phyloP scores from a whole-genome alignment of 2,888 invertebrate genomes.

The Drosophila birchii region DNA sequence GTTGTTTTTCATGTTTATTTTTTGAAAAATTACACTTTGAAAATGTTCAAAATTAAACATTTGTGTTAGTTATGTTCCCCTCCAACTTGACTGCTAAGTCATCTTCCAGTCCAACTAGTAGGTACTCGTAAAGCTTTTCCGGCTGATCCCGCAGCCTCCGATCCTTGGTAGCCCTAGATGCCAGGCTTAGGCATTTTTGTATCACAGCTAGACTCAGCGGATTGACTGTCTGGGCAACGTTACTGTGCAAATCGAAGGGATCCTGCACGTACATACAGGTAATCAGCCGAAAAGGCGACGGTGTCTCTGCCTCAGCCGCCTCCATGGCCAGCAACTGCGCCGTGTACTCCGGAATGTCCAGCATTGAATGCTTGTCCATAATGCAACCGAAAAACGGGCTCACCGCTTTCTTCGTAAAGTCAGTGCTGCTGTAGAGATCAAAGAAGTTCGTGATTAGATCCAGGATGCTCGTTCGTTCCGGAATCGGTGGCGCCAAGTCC shows the following conservation, averaged over 20 bases:
- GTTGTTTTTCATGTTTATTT: not conserved
- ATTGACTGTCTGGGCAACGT: conserved; percentile 73
- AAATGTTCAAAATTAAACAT: not conserved
- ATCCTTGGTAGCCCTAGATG: conserved; percentile 45
- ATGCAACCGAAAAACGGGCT: conserved; percentile 88
- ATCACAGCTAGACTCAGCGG: conserved; percentile 67
- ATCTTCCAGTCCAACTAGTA: conserved; percentile 60
- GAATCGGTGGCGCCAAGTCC: conserved; percentile 66
- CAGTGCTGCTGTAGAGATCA: conserved; percentile 87
- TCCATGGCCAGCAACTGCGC: conserved; percentile 51
- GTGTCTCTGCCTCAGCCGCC: conserved; percentile 19
- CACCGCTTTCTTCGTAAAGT: conserved; percentile 87
- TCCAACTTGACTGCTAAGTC: conserved; percentile 20
- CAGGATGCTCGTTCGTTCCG: conserved; percentile 80
- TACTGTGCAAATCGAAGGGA: conserved; percentile 79
- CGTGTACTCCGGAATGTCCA: conserved; percentile 64
- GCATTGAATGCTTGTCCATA: conserved; percentile 79
- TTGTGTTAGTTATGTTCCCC: not conserved
- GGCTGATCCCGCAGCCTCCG: conserved; percentile 22
- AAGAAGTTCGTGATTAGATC: conserved; percentile 89
- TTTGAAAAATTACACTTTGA: not conserved
- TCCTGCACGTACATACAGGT: conserved; percentile 81
- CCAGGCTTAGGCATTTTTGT: conserved; percentile 59
- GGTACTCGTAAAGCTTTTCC: conserved; percentile 50
- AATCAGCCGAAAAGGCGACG: conserved; percentile 48